Conservation (phyloP, 1,140 invertebrate genomes). For the Agrypnia vestita region DNA sequence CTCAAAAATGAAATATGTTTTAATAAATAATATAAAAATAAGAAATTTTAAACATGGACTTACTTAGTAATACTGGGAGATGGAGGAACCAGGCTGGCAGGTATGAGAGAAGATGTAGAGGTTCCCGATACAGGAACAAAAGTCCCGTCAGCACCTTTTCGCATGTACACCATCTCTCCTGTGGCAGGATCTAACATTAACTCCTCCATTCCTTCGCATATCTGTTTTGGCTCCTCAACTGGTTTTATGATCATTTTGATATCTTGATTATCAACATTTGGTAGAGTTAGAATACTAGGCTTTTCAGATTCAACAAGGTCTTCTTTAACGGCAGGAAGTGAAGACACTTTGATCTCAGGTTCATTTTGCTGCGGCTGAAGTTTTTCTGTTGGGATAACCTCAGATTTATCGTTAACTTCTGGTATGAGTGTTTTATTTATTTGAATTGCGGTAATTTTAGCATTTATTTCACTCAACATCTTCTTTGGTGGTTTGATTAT, state of each 20-base stretch:
- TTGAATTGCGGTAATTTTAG: constrained; percentile 63
- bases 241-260: constrained; percentile 17
- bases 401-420: constrained; percentile 15
- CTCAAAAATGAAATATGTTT: constrained; percentile 1
- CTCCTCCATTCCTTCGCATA: constrained; percentile 46
- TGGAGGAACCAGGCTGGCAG: not conserved
- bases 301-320: constrained; percentile 20
- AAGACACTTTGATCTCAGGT: not conserved
- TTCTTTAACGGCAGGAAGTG: not conserved
- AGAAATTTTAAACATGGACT: constrained; percentile 19
- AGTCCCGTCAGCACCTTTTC: constrained; percentile 82
- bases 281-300: not conserved
- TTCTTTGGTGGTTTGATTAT: constrained; percentile 70
- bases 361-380: too few species aligned
- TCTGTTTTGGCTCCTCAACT: constrained; percentile 11
- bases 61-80: constrained; percentile 15
- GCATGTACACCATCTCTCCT: constrained; percentile 81
- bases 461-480: constrained; percentile 70
- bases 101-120: not conserved
- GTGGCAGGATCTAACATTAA: constrained; percentile 83
- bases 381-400: constrained; percentile 34
- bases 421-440: constrained; percentile 10
- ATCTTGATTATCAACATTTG: not conserved
- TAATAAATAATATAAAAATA: not conserved
- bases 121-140: constrained; percentile 76